Base-by-base conservation (phyloP, 2,888 invertebrate genomes). In the Drosophila falleni region DNA sequence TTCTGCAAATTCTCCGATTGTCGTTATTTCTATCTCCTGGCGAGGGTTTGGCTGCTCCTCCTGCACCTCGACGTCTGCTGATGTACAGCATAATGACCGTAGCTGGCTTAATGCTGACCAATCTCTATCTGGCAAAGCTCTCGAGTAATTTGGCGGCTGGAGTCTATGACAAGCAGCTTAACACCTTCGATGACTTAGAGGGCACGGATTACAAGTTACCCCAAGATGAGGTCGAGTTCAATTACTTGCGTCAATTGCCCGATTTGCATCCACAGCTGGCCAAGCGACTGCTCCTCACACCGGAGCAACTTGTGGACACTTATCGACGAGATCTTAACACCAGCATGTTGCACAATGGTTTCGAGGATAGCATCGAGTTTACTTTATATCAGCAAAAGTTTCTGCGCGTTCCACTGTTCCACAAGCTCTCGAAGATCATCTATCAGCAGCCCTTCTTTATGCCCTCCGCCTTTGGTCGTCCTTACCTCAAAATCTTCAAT, bases 361-460 rank as follows among this genome's bases (percentile, higher is more conserved):
- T 78, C 0, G 81, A 73, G 26, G 89, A 89, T 55, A 73, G 79
- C 60, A 70, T 83, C 4, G 71, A 81, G 8, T 90, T 87, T 31
- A 59, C 66, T 0, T 33, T 90, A 0, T 81, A 83, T 37, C 89
- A 90, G 44, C 89, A 90, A 16, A 71, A 81, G 26, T 87, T 78
- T n/a, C 47, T 90, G 1, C 62, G 49, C 0, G 42, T 78, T 5
- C 85, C 89, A 0, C 26, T 79, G 26, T 85, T 89, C n/a, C 78
- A 68, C 9, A 61, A 73, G 26, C 49, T 90, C 8, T 37, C 71
- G 0, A 54, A 87, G 26, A 61, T 78, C 1, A 42, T 90, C 9
- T 81, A 76, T 29, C 72, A 76, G 51, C 67, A 77, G 26, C 90
- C 89, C 6, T 72, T 83, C n/a, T 85, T 76, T 8, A 74, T 89